Evolutionary conservation across 2,888 invertebrate species (phyloP).

Genomic region (Synergus japonicus): DNA sequence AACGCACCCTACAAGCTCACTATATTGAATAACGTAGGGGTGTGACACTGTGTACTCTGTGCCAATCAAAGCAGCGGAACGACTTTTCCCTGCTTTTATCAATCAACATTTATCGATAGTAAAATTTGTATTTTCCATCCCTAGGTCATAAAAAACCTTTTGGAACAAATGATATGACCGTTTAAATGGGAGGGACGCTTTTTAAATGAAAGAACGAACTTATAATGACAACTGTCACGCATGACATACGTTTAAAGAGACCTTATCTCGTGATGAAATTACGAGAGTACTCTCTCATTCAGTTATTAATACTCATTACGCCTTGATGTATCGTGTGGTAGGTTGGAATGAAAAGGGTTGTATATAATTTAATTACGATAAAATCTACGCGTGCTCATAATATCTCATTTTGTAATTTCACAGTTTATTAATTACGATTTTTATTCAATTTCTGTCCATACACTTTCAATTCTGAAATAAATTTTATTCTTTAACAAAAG

Average conservation of each 20-base stretch:
- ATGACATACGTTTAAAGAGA: background rate
- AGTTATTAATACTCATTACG: background rate
- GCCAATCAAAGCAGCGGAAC: constrained; percentile 4
- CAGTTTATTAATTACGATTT: no score
- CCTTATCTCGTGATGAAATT: background rate
- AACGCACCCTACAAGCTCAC: constrained; percentile 21
- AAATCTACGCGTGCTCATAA: background rate
- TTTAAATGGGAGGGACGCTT: background rate
- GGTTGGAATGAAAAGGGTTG: background rate
- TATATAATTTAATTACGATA: background rate
- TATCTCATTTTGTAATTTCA: background rate
- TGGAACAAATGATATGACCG: background rate
- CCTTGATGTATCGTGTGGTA: background rate
- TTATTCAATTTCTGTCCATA: no score
- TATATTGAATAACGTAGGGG: constrained; percentile 25
- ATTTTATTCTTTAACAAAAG: background rate
- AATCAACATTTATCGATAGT: background rate
- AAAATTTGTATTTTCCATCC: background rate
- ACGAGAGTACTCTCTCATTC: background rate
- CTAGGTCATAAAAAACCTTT: background rate
- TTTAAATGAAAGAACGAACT: background rate
- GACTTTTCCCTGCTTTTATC: background rate
- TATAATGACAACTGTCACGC: background rate
- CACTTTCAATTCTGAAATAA: no score
- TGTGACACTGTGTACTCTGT: constrained; percentile 27